Percentiles rank a stretch among this genome's conserved stretches.
Evolutionary conservation across 2,797 vertebrate species (phyloP).

Genomic region (Protonibea diacanthus): DNA sequence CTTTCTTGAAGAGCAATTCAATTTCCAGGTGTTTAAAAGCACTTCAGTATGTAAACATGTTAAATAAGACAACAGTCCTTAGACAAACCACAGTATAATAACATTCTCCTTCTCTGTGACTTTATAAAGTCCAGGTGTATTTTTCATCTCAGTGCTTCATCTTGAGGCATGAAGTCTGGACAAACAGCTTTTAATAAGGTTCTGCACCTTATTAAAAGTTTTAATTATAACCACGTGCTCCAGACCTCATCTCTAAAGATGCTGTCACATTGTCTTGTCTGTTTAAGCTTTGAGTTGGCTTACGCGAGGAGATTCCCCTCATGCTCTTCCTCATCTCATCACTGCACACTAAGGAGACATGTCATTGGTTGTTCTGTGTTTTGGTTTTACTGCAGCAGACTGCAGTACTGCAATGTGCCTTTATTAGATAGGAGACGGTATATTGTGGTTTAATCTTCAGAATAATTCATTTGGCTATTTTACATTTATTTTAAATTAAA

Average conservation of each 20-base stretch:
- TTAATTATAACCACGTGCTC: constrained; percentile 17
- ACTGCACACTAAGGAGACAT: neutral
- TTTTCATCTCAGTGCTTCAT: constrained; percentile 35
- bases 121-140: constrained; percentile 45
- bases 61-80: constrained; percentile 2
- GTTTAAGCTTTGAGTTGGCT: neutral
- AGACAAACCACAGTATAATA: constrained; percentile 2
- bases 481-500: neutral
- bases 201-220: constrained; percentile 32
- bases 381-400: neutral
- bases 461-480: neutral
- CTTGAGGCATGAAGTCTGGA: constrained; percentile 17
- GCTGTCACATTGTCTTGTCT: constrained; percentile 20
- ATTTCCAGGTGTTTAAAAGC: constrained; percentile 20
- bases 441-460: neutral
- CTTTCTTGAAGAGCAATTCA: neutral
- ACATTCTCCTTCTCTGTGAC: constrained; percentile 17
- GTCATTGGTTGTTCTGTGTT: constrained; percentile 10
- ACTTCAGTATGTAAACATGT: constrained; percentile 15
- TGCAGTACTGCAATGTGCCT: neutral
- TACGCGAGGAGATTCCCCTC: constrained; percentile 16
- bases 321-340: constrained; percentile 10
- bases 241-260: constrained; percentile 36
- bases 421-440: constrained; percentile 2
- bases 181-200: constrained; percentile 39